Evolutionary conservation across 2,888 invertebrate genomes (phyloP), one percentile per base, ranked within the genome.

Genomic region (Diaphora mendica): DNA sequence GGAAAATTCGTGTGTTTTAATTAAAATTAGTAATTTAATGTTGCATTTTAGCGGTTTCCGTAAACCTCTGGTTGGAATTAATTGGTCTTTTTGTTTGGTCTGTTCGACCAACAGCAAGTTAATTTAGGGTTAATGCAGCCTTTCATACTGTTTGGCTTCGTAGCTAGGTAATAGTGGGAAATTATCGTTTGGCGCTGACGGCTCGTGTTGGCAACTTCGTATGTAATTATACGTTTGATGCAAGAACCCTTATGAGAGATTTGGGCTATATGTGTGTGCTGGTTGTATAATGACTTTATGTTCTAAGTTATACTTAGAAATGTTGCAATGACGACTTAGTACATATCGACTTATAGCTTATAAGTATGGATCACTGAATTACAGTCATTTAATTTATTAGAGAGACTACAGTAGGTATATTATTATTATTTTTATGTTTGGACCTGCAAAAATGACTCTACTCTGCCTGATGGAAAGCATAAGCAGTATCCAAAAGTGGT

Each of bases 41-140:
- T 84, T 79, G 84, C 83, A 83, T 84, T 84, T 84, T 77, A 79
- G 76, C 79, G 84, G 84, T 83, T 84, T 84, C 84, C 75, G 80
- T 77, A 77, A 79, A 77, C 72, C 70, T 76, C 70, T 72, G 75
- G 81, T 79, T 39, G 68, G 74, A 79, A 83, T 89, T 93, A 93
- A 93, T 93, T 93, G 89, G 87, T 3, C 83, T 86, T 91, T 91
- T 91, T 83, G 85, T 84, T 72, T 42, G 70, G 73, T 77, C 72
- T 82, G 76, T 83, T 75, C 68, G 77, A 79, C 80, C 70, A 77
- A 79, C 78, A 76, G 80, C 64, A 72, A 73, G 77, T 73, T 85
- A 84, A 86, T 86, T 85, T 85, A 85, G 82, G 85, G 85, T 87
- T 87, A 84, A 77, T 82, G 78, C 79, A 75, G 71, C 81, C 80